Evolutionary conservation across 2,797 vertebrate species (phyloP), one percentile per base, ranked within the genome.

Genomic region (Carapus acus): DNA sequence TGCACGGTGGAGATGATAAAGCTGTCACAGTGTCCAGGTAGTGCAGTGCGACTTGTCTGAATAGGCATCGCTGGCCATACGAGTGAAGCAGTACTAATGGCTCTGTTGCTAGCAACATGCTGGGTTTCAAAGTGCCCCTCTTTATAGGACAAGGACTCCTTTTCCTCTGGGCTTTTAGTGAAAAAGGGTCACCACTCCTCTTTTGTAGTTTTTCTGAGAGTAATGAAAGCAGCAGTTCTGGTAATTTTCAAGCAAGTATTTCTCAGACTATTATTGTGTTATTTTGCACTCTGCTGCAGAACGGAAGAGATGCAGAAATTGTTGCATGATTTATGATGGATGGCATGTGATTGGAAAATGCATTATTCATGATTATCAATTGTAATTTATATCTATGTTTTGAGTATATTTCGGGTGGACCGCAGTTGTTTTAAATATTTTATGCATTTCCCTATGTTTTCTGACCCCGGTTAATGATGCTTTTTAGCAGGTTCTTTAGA

Each of bases 101-200:
- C 83, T 76, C 75, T 76, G 77, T 78, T 79, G 65, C 37, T 22
- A 83, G 81, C 74, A 76, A 78, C 86, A 84, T 58, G 61, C 79
- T 80, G 84, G 67, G 78, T 85, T 86, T 88, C 82, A 87, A 84
- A 86, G 86, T 87, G 79, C 80, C 85, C 80, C 83, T 83, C 84
- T 88, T 89, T 86, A 83, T 88, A 88, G 86, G 86, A 88, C 88
- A 88, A 89, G 87, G 87, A 85, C 86, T 88, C 72, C 55, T 86
- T 86, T 87, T 86, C 86, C 86, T 88, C 70, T 86, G 85, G 85
- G 86, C 74, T 85, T 88, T 84, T 76, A 77, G 78, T 73, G 69
- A 79, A 85, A 86, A 85, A 86, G 77, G 79, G 80, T 86, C 77
- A 81, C 73, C 75, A 54, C 65, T 76, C 69, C 81, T 77, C 67